Base-by-base conservation (phyloP, 2,888 invertebrate genomes). In the Cecidostiba fungosa region DNA sequence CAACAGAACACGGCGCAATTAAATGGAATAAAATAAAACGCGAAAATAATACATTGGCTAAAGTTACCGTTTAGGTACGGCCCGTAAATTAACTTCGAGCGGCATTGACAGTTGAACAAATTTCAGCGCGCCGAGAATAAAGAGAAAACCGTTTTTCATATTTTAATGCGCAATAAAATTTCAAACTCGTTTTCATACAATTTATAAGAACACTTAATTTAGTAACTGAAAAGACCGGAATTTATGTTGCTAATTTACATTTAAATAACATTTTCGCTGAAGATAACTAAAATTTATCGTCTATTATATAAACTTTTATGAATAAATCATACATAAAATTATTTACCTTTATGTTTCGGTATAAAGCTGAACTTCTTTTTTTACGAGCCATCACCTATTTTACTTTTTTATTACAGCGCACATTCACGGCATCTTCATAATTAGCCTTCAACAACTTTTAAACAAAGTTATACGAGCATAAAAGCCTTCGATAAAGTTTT, bases 161-260 rank as follows among this genome's bases (percentile, higher is more conserved):
- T 80, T 86, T 86, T 80, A 80, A 83, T 86, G 62, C 73, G 74
- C 43, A 80, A 72, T 86, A 78, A 82, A 84, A 77, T 84, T 77
- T 80, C 39, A 73, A 80, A 77, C 84, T 78, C 78, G 80, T 86
- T 86, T 82, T 78, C 84, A 74, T 82, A 80, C 81, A 82, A 86
- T 84, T 86, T 86, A 86, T 84, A 86, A 86, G 84, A 84, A 86
- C 81, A 82, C 86, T 86, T 86, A 86, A 84, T 84, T 86, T 84
- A 77, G 84, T 83, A 82, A 86, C 81, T 86, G 81, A 81, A 84
- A 77, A 84, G 86, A 77, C 73, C 70, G 66, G 78, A 77, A 86
- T 86, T 86, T 86, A 84, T 86, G 81, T 84, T 66, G 39, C 86
- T 84, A 84, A 86, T 86, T 86, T 86, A 86, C 86, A 86, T 86